Conservation (phyloP, 2,113 vertebrate genomes). For the Notothenia rossii region DNA sequence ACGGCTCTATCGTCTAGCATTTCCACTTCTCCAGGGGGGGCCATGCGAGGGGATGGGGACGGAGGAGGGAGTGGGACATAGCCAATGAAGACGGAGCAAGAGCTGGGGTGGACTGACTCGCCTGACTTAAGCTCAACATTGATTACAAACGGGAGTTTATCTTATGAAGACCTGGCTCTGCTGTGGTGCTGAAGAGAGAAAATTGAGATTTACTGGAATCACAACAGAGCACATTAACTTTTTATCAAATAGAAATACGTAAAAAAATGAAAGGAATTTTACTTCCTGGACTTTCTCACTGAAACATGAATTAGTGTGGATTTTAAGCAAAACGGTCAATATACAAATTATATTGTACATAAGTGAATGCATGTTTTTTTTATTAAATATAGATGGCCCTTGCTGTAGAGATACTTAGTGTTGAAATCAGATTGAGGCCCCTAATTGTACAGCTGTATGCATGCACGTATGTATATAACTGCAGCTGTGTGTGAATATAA, state of each 20-base stretch:
- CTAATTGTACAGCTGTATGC: slow-evolving; percentile 60
- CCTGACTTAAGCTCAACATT: slow-evolving; percentile 52
- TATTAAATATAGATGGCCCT: slow-evolving; percentile 46
- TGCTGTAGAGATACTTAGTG: slow-evolving; percentile 57
- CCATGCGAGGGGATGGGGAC: background rate
- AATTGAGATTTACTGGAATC: slow-evolving; percentile 45
- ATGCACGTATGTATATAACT: slow-evolving; percentile 53
- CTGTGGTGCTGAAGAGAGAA: slow-evolving; percentile 50
- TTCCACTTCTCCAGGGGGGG: slow-evolving; percentile 22
- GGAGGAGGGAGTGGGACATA: slow-evolving; percentile 36
- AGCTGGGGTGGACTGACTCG: slow-evolving; percentile 16
- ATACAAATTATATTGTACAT: slow-evolving; percentile 77
- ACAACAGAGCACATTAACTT: slow-evolving; percentile 67
- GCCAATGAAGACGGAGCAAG: slow-evolving; percentile 40
- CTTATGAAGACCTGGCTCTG: slow-evolving; percentile 57
- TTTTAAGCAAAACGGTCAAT: slow-evolving; percentile 52
- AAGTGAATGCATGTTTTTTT: slow-evolving; percentile 72
- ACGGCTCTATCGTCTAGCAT: slow-evolving; percentile 95
- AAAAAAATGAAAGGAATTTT: slow-evolving; percentile 60
- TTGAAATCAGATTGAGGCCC: slow-evolving; percentile 50
- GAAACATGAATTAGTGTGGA: slow-evolving; percentile 41
- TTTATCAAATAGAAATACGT: slow-evolving; percentile 66
- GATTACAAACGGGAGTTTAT: slow-evolving; percentile 45
- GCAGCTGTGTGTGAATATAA: slow-evolving; percentile 24
- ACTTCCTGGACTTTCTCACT: slow-evolving; percentile 64